Evolutionary conservation across 2,888 invertebrate genomes (phyloP).

Genomic region (Pollenia amentaria): DNA sequence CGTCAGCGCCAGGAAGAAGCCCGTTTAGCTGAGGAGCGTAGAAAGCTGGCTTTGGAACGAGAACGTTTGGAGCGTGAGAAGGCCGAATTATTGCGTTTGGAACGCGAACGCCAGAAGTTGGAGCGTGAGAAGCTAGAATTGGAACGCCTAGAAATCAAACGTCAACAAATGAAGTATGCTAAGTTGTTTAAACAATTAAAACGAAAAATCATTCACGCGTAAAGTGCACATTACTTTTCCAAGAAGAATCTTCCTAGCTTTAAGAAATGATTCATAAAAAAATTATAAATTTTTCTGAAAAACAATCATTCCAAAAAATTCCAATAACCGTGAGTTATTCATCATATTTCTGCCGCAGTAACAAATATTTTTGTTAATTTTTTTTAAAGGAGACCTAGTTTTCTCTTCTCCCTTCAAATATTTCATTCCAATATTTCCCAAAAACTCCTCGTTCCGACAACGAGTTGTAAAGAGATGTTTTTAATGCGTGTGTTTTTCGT

Average conservation of each 20-base stretch:
- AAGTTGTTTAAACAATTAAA: constrained; percentile 67
- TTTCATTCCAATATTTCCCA: constrained; percentile 50
- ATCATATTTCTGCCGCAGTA: constrained; percentile 48
- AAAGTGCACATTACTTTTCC: constrained; percentile 51
- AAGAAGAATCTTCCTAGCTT: constrained; percentile 57
- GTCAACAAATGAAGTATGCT: constrained; percentile 90
- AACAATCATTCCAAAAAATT: constrained; percentile 56
- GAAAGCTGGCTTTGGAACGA: constrained; percentile 92
- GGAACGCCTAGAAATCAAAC: constrained; percentile 93
- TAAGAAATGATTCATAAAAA: constrained; percentile 51
- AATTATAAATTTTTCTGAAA: constrained; percentile 28
- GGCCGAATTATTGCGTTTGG: constrained; percentile 92
- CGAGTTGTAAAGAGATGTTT: constrained; percentile 40
- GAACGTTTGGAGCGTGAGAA: constrained; percentile 95
- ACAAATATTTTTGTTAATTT: not conserved
- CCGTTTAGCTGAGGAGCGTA: constrained; percentile 91
- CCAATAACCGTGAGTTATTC: constrained; percentile 57
- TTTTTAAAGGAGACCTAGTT: constrained; percentile 27
- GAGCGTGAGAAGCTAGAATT: constrained; percentile 90
- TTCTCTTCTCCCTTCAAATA: constrained; percentile 46
- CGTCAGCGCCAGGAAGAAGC: constrained; percentile 94
- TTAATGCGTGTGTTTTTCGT: constrained; percentile 54
- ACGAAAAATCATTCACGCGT: constrained; percentile 54
- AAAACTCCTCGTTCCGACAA: constrained; percentile 40
- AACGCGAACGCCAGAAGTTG: constrained; percentile 92